Evolutionary conservation across 2,797 vertebrate species (phyloP), one percentile per base, ranked within the genome.

Genomic region (Pangasius larnaudii): DNA sequence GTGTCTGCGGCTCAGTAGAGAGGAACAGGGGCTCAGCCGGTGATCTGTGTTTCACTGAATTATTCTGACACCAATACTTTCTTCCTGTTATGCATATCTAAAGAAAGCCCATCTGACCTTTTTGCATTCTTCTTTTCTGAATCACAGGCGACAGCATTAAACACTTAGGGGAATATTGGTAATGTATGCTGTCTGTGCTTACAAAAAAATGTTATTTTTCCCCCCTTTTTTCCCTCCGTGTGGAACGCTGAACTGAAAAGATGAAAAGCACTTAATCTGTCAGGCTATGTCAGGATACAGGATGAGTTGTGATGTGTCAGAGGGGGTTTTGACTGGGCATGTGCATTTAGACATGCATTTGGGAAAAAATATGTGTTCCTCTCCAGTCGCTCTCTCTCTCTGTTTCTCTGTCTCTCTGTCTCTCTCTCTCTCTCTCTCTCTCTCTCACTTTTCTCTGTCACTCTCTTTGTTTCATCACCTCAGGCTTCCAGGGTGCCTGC

Each of bases 201-300:
- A 91, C 83, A 88, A 90, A 93, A 91, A 89, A 58, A 39, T 39
- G 33, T 59, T 85, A 61, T 81, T 83, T 78, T 19, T 13, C 3
- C 8, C 9, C 42, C 1, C 16, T 33, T 33, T 33, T 22, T 27
- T 9, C 13, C 13, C 77, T 67, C 36, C 36, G 1, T 88, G 85
- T 53, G 69, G 86, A 86, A 87, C 69, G 36, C 77, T 74, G 93
- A 92, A 89, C 83, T 85, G 92, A 92, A 89, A 81, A 92, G 90
- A 94, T 92, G 92, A 94, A 86, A 94, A 93, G 94, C 94, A 95
- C 94, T 95, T 95, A 94, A 95, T 95, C 94, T 91, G 92, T 95
- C 93, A 94, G 93, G 89, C 92, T 91, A 91, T 92, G 94, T 94
- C 94, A 93, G 89, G 93, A 91, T 93, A 88, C 89, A 85, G 87